Evolutionary conservation across 2,797 vertebrate genomes (phyloP).

Genomic region (Poliocrania exsul): DNA sequence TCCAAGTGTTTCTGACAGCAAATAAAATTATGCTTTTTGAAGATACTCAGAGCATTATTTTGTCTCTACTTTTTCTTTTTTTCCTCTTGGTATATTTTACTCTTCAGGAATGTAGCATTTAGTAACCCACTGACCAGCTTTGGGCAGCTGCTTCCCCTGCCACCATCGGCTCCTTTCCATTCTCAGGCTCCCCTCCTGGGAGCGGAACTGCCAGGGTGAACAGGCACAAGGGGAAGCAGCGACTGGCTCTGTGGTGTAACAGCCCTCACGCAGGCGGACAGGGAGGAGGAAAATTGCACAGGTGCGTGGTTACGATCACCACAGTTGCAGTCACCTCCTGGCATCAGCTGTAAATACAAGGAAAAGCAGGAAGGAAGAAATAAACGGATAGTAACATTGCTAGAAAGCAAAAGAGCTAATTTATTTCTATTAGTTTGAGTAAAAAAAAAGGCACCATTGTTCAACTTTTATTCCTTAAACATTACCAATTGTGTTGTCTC

Average conservation of each 20-base stretch:
- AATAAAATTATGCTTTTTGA: background rate
- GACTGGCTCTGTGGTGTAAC: background rate
- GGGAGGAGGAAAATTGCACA: background rate
- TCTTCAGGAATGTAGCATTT: background rate
- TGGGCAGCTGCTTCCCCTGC: background rate
- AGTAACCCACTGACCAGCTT: background rate
- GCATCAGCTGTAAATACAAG: background rate
- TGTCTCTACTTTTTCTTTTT: background rate
- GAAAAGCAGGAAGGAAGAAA: background rate
- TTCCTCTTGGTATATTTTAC: background rate
- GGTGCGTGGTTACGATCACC: background rate
- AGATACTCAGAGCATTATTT: background rate
- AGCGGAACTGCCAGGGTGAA: rapidly evolving
- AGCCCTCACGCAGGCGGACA: rapidly evolving
- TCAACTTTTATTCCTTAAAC: background rate
- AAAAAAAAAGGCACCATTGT: background rate
- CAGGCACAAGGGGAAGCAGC: rapidly evolving
- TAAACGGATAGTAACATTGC: background rate
- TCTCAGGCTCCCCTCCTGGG: background rate
- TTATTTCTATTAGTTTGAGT: background rate
- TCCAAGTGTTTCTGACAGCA: background rate
- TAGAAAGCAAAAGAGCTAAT: background rate
- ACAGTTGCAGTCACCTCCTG: background rate
- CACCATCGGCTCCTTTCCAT: rapidly evolving
- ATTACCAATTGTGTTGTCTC: background rate